phyloP scores from a whole-genome alignment of 2,888 invertebrate genomes.

The Xanthorhoe designata region DNA sequence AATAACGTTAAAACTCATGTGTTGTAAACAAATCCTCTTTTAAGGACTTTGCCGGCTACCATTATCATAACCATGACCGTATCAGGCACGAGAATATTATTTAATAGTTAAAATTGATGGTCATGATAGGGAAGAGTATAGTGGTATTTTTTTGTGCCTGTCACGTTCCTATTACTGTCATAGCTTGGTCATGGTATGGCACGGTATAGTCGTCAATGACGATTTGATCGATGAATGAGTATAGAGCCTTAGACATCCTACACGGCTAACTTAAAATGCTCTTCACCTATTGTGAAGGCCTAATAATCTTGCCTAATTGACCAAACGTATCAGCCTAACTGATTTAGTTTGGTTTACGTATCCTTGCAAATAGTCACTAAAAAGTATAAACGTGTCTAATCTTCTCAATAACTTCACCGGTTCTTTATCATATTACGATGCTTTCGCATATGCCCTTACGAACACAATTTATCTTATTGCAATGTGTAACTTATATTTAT shows the following conservation, averaged over 20 bases:
- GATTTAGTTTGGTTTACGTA: not conserved
- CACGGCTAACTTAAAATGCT: not conserved
- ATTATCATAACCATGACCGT: too few species aligned
- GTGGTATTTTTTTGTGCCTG: too few species aligned
- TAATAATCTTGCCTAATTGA: not conserved
- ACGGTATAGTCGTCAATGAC: too few species aligned
- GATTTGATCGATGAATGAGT: not conserved
- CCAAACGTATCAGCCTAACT: not conserved
- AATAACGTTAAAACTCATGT: not conserved
- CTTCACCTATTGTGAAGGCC: not conserved
- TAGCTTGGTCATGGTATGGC: too few species aligned
- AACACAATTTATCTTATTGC: not conserved
- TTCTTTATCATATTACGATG: slow-evolving; percentile 32
- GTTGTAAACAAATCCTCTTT: not conserved
- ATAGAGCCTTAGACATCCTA: not conserved
- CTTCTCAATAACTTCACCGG: slow-evolving; percentile 34
- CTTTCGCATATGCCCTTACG: not conserved
- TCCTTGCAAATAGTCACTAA: not conserved
- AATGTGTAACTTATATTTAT: not conserved
- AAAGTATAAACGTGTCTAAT: slow-evolving; percentile 30
- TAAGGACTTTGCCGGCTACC: not conserved
- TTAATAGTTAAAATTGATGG: too few species aligned
- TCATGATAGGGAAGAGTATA: too few species aligned
- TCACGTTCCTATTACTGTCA: too few species aligned
- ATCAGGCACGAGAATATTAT: too few species aligned